phyloP scores from a whole-genome alignment of 2,888 invertebrate genomes.

The Trachelus troglodyta region DNA sequence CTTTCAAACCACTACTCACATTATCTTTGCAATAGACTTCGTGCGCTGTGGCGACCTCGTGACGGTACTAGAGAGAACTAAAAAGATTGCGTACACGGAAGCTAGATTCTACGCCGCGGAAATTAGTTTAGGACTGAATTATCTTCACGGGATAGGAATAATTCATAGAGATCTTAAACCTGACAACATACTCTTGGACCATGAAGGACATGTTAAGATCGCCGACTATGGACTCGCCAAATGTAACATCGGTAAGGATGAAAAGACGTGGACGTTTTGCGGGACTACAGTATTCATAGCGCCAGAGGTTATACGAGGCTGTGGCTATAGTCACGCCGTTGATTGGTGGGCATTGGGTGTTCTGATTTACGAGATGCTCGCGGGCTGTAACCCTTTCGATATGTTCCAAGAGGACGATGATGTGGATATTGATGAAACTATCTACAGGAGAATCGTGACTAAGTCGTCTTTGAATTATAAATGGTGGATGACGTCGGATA shows the following conservation, averaged over 20 bases:
- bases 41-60: slow-evolving; percentile 75
- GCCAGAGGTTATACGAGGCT: slow-evolving; percentile 73
- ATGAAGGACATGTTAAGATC: slow-evolving; percentile 77
- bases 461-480: slow-evolving; percentile 77
- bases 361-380: slow-evolving; percentile 77
- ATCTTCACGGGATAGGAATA: slow-evolving; percentile 74
- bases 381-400: slow-evolving; percentile 74
- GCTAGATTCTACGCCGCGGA: slow-evolving; percentile 77
- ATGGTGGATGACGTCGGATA: slow-evolving; percentile 73
- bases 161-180: slow-evolving; percentile 75
- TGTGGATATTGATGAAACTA: slow-evolving; percentile 69
- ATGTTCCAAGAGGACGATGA: slow-evolving; percentile 53
- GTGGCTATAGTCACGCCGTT: slow-evolving; percentile 70
- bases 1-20: slow-evolving; percentile 74
- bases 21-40: slow-evolving; percentile 78
- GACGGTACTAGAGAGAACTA: slow-evolving; percentile 78
- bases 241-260: slow-evolving; percentile 70
- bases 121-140: slow-evolving; percentile 75
- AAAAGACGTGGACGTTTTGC: slow-evolving; percentile 71
- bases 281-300: slow-evolving; percentile 78
- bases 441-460: slow-evolving; percentile 74
- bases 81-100: slow-evolving; percentile 75
- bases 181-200: slow-evolving; percentile 75
- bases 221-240: slow-evolving; percentile 81
- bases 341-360: slow-evolving; percentile 79